phyloP scores from a whole-genome alignment of 2,113 vertebrate genomes.

The Callipepla californica region DNA sequence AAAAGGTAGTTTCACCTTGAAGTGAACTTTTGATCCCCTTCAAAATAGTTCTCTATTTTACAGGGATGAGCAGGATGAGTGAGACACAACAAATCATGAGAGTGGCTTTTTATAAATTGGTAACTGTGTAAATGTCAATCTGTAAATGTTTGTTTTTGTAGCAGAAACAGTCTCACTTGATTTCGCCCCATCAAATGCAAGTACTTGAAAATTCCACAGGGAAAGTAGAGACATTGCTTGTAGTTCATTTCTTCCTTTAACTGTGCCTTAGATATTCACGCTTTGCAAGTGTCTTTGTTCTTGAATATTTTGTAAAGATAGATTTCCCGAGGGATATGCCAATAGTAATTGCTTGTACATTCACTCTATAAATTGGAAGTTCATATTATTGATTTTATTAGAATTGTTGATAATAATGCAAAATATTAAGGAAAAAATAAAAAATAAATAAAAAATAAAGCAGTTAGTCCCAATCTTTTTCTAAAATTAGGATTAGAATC shows the following conservation, averaged over 20 bases:
- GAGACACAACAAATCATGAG: constrained; percentile 24
- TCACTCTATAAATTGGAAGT: constrained; percentile 41
- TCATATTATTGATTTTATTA: constrained; percentile 38
- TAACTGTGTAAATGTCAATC: constrained; percentile 56
- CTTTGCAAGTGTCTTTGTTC: constrained; percentile 33
- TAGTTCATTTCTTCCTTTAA: constrained; percentile 55
- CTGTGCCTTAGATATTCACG: constrained; percentile 34
- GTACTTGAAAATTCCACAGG: constrained; percentile 57
- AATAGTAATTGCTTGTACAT: constrained; percentile 6
- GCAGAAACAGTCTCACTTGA: constrained; percentile 52
- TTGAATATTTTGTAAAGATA: not conserved
- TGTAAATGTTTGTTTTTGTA: constrained; percentile 63
- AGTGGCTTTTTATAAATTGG: constrained; percentile 47
- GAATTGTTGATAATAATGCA: constrained; percentile 30
- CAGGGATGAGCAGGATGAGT: not conserved
- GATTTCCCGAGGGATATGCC: constrained; percentile 24
- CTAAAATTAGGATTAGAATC: not conserved
- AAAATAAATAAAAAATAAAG: not conserved
- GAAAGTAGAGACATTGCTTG: constrained; percentile 48
- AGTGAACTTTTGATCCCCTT: not conserved
- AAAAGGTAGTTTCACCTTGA: constrained; percentile 26
- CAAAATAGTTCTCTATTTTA: not conserved
- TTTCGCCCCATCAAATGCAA: constrained; percentile 51
- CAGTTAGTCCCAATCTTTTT: not conserved
- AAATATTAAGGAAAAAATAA: constrained; percentile 15